A percentile compares a stretch with the other conserved stretches of the same genome.
These are phyloP conservation scores for Drosophila barbarae DNA, from an alignment of 2,888 invertebrate genomes.

Conservation along the genomic window DNA sequence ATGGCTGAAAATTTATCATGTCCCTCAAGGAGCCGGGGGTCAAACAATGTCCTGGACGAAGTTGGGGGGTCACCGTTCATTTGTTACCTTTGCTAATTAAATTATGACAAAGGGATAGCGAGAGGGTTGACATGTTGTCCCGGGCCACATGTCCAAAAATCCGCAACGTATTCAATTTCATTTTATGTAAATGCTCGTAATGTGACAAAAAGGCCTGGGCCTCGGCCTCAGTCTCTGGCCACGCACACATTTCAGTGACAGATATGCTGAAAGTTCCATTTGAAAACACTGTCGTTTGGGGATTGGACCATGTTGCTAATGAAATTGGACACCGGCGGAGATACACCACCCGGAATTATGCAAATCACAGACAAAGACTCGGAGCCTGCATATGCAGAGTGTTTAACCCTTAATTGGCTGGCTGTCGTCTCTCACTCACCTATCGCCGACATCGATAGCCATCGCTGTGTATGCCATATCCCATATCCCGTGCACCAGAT, in stretches of 20 bases:
- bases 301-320: conserved; percentile 57
- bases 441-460: conserved; percentile 70
- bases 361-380: conserved; percentile 59
- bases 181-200: conserved; percentile 75
- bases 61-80: conserved; percentile 25
- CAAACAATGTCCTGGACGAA: conserved; percentile 33
- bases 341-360: conserved; percentile 65
- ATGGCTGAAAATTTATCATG: conserved; percentile 62
- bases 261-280: conserved; percentile 74
- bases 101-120: conserved; percentile 52
- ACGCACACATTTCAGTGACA: conserved; percentile 77
- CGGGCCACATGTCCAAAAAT: conserved; percentile 63
- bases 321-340: conserved; percentile 72
- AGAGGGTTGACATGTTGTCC: conserved; percentile 21
- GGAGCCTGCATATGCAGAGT: conserved; percentile 60
- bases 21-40: conserved; percentile 43
- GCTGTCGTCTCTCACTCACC: conserved; percentile 55
- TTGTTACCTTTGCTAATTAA: conserved; percentile 67
- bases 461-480: conserved; percentile 41
- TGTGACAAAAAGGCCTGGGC: conserved; percentile 65
- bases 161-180: conserved; percentile 65
- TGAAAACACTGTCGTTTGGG: conserved; percentile 64
- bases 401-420: conserved; percentile 78
- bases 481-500: conserved; percentile 13
- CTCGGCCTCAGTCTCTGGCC: background rate